Conservation (phyloP, 2,888 invertebrate genomes). For the Girardia tigrina region DNA sequence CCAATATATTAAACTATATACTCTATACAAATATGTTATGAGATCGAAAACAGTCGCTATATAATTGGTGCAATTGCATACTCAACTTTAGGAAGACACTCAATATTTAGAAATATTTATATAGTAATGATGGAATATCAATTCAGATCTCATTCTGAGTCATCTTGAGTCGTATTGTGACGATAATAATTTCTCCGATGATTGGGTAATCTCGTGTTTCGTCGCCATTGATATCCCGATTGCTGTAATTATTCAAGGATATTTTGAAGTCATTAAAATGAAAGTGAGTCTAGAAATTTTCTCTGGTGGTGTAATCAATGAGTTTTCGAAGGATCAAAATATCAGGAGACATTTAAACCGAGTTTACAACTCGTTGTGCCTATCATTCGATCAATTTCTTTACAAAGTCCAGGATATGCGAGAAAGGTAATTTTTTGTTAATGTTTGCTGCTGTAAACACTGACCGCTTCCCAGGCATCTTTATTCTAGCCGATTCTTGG, state of each 20-base stretch:
- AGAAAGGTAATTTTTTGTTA: background rate
- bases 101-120: too few species aligned
- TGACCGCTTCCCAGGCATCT: background rate
- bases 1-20: too few species aligned
- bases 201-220: slow-evolving; percentile 21
- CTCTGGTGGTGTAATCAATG: background rate
- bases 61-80: too few species aligned
- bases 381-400: background rate
- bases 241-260: background rate
- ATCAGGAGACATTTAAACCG: background rate
- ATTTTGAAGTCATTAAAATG: background rate
- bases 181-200: background rate
- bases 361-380: background rate
- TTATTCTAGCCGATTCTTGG: background rate
- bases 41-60: too few species aligned
- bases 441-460: background rate
- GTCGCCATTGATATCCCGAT: background rate
- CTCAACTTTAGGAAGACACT: too few species aligned
- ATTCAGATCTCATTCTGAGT: background rate
- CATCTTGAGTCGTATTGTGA: background rate
- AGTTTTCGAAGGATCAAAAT: background rate
- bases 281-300: background rate
- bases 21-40: too few species aligned
- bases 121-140: too few species aligned
- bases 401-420: background rate